Conservation (phyloP, 2,888 invertebrate species). For the Frankliniella intonsa region DNA sequence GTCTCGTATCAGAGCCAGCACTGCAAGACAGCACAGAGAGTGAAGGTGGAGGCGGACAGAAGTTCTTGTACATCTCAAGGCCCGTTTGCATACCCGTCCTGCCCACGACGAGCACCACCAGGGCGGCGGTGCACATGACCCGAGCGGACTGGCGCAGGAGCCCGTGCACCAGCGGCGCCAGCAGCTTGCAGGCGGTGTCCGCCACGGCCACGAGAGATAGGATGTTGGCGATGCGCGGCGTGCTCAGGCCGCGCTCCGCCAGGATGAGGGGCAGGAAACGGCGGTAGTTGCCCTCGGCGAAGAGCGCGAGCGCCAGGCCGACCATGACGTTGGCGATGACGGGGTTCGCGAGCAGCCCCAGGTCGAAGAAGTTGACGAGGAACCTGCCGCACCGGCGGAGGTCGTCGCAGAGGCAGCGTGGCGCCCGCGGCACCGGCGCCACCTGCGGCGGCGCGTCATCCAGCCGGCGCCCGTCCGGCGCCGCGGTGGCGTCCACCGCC, state of each 20-base stretch:
- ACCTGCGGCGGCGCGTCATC: background rate
- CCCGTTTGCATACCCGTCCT: background rate
- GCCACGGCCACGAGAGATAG: slow-evolving; percentile 46
- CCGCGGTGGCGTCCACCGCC: background rate
- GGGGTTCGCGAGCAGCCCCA: background rate
- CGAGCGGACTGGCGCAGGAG: slow-evolving; percentile 43
- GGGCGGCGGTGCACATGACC: slow-evolving; percentile 45
- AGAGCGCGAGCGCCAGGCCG: slow-evolving; percentile 46
- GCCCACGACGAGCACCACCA: slow-evolving; percentile 35
- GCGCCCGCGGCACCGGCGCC: background rate
- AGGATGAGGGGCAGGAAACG: slow-evolving; percentile 50
- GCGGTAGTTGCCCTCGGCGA: slow-evolving; percentile 50
- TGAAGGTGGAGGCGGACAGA: background rate
- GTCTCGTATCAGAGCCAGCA: slow-evolving; percentile 35
- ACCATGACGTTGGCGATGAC: slow-evolving; percentile 35
- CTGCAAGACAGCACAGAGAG: background rate
- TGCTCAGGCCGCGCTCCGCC: slow-evolving; percentile 44
- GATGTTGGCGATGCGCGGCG: slow-evolving; percentile 44
- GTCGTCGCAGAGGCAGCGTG: background rate
- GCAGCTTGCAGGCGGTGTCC: slow-evolving; percentile 47
- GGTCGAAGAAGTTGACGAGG: background rate
- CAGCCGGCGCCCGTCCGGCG: background rate
- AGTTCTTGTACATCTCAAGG: background rate
- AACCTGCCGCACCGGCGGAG: background rate
- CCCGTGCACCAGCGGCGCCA: slow-evolving; percentile 45